These are phyloP conservation scores for Megaceryle alcyon DNA, from an alignment of 2,797 vertebrate species.

Conservation along the genomic window DNA sequence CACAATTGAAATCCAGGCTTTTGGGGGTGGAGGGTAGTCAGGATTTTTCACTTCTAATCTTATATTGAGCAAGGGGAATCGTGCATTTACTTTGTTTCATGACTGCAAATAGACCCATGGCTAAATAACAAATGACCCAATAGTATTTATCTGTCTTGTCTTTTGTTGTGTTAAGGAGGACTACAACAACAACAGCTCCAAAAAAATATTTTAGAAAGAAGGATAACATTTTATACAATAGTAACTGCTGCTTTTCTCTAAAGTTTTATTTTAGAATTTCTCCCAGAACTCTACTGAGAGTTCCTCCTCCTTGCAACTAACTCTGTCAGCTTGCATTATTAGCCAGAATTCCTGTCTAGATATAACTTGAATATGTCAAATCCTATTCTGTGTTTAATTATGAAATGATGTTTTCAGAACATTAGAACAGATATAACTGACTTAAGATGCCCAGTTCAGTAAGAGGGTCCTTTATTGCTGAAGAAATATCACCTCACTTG, in stretches of 20 bases:
- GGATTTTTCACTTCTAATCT: neutral
- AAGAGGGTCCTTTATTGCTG: neutral
- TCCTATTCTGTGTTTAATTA: neutral
- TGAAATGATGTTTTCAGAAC: neutral
- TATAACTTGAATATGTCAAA: neutral
- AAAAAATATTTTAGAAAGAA: neutral
- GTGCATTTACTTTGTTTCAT: neutral
- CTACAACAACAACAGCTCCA: neutral
- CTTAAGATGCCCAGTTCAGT: neutral
- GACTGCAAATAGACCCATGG: neutral
- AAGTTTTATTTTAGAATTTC: neutral
- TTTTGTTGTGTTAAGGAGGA: neutral
- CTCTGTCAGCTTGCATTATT: neutral
- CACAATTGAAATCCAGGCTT: neutral
- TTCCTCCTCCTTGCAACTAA: neutral
- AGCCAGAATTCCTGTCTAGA: neutral
- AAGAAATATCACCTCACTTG: neutral
- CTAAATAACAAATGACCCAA: neutral
- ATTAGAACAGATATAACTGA: neutral
- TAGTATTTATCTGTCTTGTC: neutral
- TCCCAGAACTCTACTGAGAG: neutral
- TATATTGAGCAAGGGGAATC: neutral
- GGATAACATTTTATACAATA: neutral
- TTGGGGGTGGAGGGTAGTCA: neutral
- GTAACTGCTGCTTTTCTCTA: neutral